Percentiles rank a stretch among this genome's conserved stretches.
Evolutionary conservation across 2,113 vertebrate species (phyloP).

Genomic region (Drymodes brunneopygia): DNA sequence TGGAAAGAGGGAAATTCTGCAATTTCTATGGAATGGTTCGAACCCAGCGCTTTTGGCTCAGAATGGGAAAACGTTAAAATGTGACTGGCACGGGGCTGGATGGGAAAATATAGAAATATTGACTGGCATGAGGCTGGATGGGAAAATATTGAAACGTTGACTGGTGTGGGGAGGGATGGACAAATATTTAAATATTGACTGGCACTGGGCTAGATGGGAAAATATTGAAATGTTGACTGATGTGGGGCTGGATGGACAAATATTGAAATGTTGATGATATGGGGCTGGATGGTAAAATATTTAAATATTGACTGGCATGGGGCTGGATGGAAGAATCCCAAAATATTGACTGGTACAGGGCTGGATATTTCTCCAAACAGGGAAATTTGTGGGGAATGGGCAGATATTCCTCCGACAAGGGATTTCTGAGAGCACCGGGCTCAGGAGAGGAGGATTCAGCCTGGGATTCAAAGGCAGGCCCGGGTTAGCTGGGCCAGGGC

Average conservation of each 20-base stretch:
- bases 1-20: neutral
- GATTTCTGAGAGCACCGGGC: neutral
- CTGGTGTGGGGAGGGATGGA: too few species aligned
- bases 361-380: neutral
- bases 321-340: neutral
- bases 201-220: neutral
- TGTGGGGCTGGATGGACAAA: neutral
- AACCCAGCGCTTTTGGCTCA: neutral
- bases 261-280: neutral
- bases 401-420: neutral
- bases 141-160: too few species aligned
- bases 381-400: neutral
- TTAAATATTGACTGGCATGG: neutral
- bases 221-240: neutral
- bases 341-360: neutral
- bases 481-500: neutral
- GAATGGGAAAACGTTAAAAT: neutral
- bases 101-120: neutral
- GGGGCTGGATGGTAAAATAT: neutral
- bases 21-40: neutral
- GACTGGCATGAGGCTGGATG: neutral
- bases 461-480: neutral
- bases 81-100: neutral
- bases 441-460: neutral
- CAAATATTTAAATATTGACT: neutral